Percentiles rank a stretch among this genome's conserved stretches.
These are phyloP conservation scores for Gambusia affinis DNA, from an alignment of 2,113 vertebrate genomes.

Conservation along the genomic window DNA sequence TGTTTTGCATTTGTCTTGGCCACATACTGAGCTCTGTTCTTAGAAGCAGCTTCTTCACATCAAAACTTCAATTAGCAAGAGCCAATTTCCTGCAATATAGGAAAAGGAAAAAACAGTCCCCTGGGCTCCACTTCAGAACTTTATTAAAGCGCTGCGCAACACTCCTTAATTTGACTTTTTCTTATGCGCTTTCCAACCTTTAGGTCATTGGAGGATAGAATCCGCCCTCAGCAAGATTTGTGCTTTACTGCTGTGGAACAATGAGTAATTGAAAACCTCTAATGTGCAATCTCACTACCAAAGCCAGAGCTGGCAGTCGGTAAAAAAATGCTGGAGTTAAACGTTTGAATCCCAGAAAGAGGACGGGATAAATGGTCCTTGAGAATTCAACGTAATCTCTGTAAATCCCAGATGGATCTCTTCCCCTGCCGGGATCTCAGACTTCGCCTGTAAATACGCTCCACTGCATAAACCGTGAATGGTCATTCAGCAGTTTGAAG, in stretches of 20 bases:
- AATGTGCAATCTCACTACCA: neutral
- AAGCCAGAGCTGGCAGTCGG: neutral
- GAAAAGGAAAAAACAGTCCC: constrained; percentile 21
- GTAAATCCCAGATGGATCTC: constrained; percentile 30
- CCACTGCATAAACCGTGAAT: constrained; percentile 37
- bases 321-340: neutral
- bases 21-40: constrained; percentile 17
- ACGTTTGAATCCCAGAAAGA: constrained; percentile 5
- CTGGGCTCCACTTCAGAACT: constrained; percentile 42
- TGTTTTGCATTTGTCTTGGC: neutral
- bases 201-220: constrained; percentile 20
- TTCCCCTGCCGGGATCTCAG: constrained; percentile 16
- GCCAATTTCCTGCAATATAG: constrained; percentile 49
- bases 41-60: constrained; percentile 36
- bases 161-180: constrained; percentile 47
- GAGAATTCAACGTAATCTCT: constrained; percentile 36
- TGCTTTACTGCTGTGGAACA: constrained; percentile 20
- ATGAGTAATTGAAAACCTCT: constrained; percentile 28
- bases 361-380: constrained; percentile 11
- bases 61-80: constrained; percentile 49
- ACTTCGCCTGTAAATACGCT: constrained; percentile 32
- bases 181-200: constrained; percentile 38
- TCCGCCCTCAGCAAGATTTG: constrained; percentile 7
- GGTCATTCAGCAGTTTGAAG: constrained; percentile 41
- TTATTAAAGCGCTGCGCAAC: constrained; percentile 45